Base-by-base conservation (phyloP, 2,888 invertebrate genomes). In the Hyposoter dolosus region DNA sequence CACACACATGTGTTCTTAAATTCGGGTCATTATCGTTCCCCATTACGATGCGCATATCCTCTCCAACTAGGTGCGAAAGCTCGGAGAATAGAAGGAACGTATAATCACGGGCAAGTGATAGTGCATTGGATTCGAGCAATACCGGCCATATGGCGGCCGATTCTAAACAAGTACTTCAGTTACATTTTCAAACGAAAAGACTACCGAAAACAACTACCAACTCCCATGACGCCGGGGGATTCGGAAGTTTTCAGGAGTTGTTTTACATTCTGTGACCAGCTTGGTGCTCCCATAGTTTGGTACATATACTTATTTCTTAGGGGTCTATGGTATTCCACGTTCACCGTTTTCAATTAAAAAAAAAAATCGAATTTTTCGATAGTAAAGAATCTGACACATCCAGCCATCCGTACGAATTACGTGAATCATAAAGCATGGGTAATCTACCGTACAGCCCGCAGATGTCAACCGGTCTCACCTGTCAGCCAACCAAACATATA, bases 1-100 rank as follows among this genome's bases (percentile, higher is more conserved):
- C 45, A n/a, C 69, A 56, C 74, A 60, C 78, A 50, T 43, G 28
- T 77, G 76, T 72, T 53, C 60, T 86, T 77, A 23, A 74, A 86
- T 77, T 77, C 66, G 43, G 72, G 32, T 68, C 66, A 74, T 82
- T 85, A 83, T 83, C 79, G 75, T 74, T 35, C 32, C n/a, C 15
- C 15, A 17, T 35, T 50, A n/a, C 28, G 28, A 50, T 50, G 9
- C 32, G 35, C 40, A 72, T 35, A 72, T 35, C 17, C 23, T 35
- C 2, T 19, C 6, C 40, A 19, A 35, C 19, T 12, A 40, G 35
- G 19, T 72, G 53, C 53, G 35, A 72, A 40, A 53, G 6, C 35
- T 7, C 53, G 3, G 35, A 12, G 17, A n/a, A 32, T 28, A 40
- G n/a, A 28, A 35, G n/a, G 17, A 17, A 19, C 17, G 40, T n/a